Conservation (phyloP, 2,113 vertebrate species). For the Zosterops japonicus region DNA sequence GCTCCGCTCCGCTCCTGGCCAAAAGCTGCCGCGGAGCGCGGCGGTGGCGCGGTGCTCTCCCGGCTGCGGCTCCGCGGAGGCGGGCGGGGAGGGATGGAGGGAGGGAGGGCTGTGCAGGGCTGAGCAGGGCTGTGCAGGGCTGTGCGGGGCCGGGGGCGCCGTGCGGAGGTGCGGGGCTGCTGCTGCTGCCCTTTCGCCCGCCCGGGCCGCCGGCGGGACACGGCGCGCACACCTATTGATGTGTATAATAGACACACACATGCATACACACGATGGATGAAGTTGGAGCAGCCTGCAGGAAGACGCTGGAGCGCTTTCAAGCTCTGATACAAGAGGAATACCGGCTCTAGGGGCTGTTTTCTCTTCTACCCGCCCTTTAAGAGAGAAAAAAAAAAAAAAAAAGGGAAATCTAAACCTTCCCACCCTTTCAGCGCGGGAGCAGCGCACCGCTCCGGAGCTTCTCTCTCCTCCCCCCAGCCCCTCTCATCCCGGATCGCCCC, state of each 20-base stretch:
- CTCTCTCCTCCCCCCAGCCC: conserved; percentile 56
- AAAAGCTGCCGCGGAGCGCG: neutral
- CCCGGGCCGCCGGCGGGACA: neutral
- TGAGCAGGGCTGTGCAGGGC: neutral
- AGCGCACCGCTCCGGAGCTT: conserved; percentile 71
- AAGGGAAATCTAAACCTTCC: conserved; percentile 62
- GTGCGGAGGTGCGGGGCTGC: neutral
- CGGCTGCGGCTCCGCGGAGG: neutral
- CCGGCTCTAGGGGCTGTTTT: neutral
- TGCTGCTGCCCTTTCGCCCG: conserved; percentile 9
- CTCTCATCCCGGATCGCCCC: conserved; percentile 4
- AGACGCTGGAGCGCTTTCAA: neutral
- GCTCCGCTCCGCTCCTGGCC: neutral
- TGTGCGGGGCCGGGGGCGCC: neutral
- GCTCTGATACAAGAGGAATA: neutral
- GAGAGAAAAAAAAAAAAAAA: neutral
- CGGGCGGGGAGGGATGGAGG: neutral
- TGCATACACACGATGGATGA: neutral
- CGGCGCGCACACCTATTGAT: neutral
- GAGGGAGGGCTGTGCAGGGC: neutral
- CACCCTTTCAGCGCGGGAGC: neutral
- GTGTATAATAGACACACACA: neutral
- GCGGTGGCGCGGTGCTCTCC: neutral
- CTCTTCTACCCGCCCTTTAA: neutral
- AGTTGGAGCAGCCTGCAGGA: neutral